Base-by-base conservation (phyloP, 2,888 invertebrate genomes). In the Meganola albula region DNA sequence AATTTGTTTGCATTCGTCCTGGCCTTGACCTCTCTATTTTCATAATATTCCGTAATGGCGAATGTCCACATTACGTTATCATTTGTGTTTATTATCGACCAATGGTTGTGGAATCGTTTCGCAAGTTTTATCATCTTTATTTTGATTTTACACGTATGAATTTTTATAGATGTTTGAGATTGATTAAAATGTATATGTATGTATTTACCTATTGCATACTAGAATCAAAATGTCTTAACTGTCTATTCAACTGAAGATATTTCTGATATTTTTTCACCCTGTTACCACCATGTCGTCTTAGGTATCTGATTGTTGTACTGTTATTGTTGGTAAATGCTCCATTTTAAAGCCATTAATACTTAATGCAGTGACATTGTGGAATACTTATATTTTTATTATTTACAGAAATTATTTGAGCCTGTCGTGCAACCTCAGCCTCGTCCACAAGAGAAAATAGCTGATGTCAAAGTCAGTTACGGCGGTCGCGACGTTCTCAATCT, bases 401-500 rank as follows among this genome's bases (percentile, higher is more conserved):
- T 53, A 53, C 83, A 84, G 83, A 84, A 85, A 59, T 53, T 82
- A 66, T 84, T 83, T 45, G 83, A 80, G 52, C 71, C 70, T 11
- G 66, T 85, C 39, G 72, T 75, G 57, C 79, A 74, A 50, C 79
- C 78, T 27, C 82, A 79, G 60, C 83, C 84, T 45, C 79, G 76
- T 67, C 82, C 71, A 37, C 74, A 68, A 48, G 79, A 80, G 49
- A 66, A 60, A 39, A 68, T 68, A 57, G 57, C 63, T 39, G 74
- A 78, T 55, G 59, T 83, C 48, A 78, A 85, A 65, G 65, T 89
- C 34, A 52, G 69, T 22, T 87, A 88, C 56, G 76, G 71, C 25
- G 88, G 87, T 11, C 83, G 90, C 30, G 87, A 90, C 64, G 68
- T 90, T 45, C 79, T 90, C 37, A 88, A 90, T 63, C 69, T 90